Conservation (phyloP, 2,113 vertebrate genomes). For the Microcebus tavaratra region DNA sequence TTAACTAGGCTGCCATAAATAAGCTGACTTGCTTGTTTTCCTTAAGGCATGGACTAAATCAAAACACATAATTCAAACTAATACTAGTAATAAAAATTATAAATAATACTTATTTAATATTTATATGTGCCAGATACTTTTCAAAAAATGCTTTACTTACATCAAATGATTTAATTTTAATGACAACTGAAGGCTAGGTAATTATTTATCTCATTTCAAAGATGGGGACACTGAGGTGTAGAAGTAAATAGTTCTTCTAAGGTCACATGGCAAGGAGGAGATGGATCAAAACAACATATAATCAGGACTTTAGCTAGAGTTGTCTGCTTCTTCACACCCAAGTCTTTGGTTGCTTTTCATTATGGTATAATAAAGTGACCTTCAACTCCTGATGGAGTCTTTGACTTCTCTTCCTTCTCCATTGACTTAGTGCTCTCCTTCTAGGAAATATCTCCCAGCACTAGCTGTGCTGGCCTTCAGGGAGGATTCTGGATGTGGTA, state of each 20-base stretch:
- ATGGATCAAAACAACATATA: neutral
- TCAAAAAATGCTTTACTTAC: neutral
- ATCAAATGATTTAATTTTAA: neutral
- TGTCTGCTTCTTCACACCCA: neutral
- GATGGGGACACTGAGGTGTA: neutral
- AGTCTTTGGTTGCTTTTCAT: neutral
- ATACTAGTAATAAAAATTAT: neutral
- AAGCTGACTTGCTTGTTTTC: neutral
- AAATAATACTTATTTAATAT: neutral
- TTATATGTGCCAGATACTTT: neutral
- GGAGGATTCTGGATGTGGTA: neutral
- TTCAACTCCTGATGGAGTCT: neutral
- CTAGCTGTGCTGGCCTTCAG: neutral
- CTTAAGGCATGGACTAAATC: neutral
- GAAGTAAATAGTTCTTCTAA: neutral
- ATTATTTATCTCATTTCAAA: neutral
- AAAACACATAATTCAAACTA: constrained; percentile 25
- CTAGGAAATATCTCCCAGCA: neutral
- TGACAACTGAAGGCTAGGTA: neutral
- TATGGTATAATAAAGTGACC: neutral
- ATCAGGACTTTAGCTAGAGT: neutral
- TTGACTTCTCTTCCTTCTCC: neutral
- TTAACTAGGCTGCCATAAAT: neutral
- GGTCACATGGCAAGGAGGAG: neutral
- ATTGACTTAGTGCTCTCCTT: neutral